Conservation (phyloP, 2,888 invertebrate genomes). For the Drosophila pseudotakahashii region DNA sequence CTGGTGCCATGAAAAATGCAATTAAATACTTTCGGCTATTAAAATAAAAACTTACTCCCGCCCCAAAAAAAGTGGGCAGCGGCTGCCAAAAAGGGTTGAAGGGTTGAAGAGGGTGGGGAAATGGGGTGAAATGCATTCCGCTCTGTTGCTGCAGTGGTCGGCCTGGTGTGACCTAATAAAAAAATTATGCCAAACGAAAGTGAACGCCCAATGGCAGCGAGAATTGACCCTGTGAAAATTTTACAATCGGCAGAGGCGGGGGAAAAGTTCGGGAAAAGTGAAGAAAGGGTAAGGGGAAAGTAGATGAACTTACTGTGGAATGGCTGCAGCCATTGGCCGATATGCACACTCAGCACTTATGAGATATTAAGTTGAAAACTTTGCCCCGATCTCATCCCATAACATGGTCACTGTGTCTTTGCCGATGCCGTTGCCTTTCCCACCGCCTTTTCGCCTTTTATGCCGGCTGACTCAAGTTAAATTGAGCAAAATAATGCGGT, state of each 20-base stretch:
- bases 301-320: background rate
- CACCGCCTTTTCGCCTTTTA: constrained; percentile 7
- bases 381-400: constrained; percentile 38
- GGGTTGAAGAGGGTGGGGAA: background rate
- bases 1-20: constrained; percentile 42
- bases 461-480: constrained; percentile 62
- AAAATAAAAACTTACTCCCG: constrained; percentile 42
- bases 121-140: constrained; percentile 7
- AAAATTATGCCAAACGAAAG: constrained; percentile 75
- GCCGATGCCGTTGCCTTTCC: background rate
- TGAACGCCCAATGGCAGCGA: constrained; percentile 43
- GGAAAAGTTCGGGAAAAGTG: background rate
- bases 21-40: constrained; percentile 65
- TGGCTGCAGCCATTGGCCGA: constrained; percentile 45
- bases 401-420: constrained; percentile 3
- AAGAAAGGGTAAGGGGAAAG: background rate
- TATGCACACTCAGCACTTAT: constrained; percentile 68
- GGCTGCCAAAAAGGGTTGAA: constrained; percentile 35
- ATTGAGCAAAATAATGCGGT: constrained; percentile 81
- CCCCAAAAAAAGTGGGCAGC: background rate
- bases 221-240: constrained; percentile 35
- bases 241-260: constrained; percentile 4
- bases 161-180: constrained; percentile 72
- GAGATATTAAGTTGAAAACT: constrained; percentile 76
- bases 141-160: constrained; percentile 55